Base-by-base conservation (phyloP, 2,113 vertebrate species). In the Dermatemys mawii region DNA sequence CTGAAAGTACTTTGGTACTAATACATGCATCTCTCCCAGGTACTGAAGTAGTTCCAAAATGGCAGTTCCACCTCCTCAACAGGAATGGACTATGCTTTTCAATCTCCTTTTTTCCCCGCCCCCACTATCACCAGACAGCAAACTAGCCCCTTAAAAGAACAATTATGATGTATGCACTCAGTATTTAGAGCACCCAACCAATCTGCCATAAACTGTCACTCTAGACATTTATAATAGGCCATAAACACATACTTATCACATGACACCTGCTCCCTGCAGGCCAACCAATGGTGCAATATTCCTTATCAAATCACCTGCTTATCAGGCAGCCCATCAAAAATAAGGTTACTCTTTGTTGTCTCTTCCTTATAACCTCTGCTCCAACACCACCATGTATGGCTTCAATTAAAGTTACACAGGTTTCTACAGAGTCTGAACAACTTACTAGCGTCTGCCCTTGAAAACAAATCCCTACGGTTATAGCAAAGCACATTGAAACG, bases 221-320 rank as follows among this genome's bases (percentile, higher is more conserved):
- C 94, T 97, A 97, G 98, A 98, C 98, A 98, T 98, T 99, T 99
- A 99, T 98, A 98, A 97, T 93, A 96, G 95, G 96, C 98, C 97
- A 98, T 98, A 99, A 99, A 99, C 98, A 98, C 97, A 96, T 89
- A 97, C 98, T 98, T 98, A 98, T 99, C 98, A 94, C 76, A 46
- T 86, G 98, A 98, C 98, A 97, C 98, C 98, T 97, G 98, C 98
- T 98, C 98, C 98, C 98, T 98, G 98, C 96, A 98, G 98, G 98
- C 97, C 96, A 98, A 97, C 98, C 98, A 98, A 98, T 98, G 98
- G 98, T 98, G 98, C 98, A 98, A 98, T 98, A 97, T 97, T 98
- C 98, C 98, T 98, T 98, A 98, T 98, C 98, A 98, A 97, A 97
- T 93, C 96, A 95, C 97, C 91, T 84, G 97, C 98, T 98, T 98